These are phyloP conservation scores for Drosophila erecta DNA, from an alignment of 1,140 invertebrate species.

Conservation along the genomic window DNA sequence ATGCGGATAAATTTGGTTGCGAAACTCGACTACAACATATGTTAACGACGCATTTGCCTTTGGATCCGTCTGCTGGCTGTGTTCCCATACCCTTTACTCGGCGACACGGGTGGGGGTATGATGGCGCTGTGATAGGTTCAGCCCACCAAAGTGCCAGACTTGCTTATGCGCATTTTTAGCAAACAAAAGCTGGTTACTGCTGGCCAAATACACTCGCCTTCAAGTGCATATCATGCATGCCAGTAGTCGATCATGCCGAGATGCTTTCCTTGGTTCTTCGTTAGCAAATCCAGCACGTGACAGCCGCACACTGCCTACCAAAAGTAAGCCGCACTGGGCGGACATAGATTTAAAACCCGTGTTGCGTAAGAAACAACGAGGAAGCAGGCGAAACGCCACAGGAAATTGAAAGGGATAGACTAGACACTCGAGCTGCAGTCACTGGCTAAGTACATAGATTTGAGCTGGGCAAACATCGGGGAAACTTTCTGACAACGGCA, in stretches of 20 bases:
- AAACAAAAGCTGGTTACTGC: too few species aligned
- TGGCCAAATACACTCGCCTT: too few species aligned
- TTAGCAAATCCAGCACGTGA: neutral
- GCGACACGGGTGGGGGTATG: neutral
- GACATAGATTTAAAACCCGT: neutral
- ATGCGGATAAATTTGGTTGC: conserved; percentile 53
- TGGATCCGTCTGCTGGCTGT: conserved; percentile 37
- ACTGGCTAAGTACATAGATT: neutral
- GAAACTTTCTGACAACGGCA: conserved; percentile 10
- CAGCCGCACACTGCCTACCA: conserved; percentile 12
- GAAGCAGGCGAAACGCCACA: neutral
- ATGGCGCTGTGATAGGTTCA: neutral
- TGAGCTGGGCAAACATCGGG: neutral
- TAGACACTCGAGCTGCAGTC: neutral
- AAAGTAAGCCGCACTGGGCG: conserved; percentile 3
- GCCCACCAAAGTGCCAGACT: too few species aligned
- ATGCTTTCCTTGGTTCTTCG: too few species aligned
- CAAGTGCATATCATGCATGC: too few species aligned
- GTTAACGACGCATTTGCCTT: conserved; percentile 63
- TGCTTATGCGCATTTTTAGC: too few species aligned
- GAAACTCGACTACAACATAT: conserved; percentile 67
- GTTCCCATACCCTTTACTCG: conserved; percentile 4
- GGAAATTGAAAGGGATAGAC: conserved; percentile 8
- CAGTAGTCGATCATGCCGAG: too few species aligned
- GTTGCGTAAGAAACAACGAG: conserved; percentile 36